Evolutionary conservation across 2,888 invertebrate species (phyloP).

Genomic region (Agrilus cyanescens): DNA sequence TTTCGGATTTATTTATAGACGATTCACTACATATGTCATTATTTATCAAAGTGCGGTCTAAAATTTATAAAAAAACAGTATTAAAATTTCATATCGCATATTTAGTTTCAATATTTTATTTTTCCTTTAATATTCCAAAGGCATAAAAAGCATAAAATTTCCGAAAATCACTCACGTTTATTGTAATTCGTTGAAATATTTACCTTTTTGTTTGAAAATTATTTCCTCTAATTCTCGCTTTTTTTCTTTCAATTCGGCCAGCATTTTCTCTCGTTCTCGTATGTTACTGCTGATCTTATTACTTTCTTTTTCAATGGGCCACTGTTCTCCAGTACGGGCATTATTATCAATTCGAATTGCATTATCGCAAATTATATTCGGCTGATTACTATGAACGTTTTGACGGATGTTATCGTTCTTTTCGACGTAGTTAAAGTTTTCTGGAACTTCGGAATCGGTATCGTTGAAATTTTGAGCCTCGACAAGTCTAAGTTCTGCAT

Average conservation of each 20-base stretch:
- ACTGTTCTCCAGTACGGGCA: conserved; percentile 19
- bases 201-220: conserved; percentile 49
- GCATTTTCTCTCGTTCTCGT: conserved; percentile 43
- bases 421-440: conserved; percentile 13
- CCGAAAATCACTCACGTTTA: no score
- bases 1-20: conserved; percentile 28
- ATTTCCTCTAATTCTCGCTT: conserved; percentile 53
- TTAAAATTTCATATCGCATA: conserved; percentile 1
- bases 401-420: conserved; percentile 30
- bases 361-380: conserved; percentile 8
- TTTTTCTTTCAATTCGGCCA: conserved; percentile 49
- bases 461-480: conserved; percentile 18
- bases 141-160: no score
- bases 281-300: conserved; percentile 32
- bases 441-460: conserved; percentile 14
- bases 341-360: conserved; percentile 18
- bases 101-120: no score
- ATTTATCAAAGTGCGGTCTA: conserved; percentile 11
- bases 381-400: conserved; percentile 15
- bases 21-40: conserved; percentile 30
- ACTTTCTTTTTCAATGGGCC: conserved; percentile 26
- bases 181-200: no score
- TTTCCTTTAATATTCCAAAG: no score
- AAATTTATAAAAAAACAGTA: conserved; percentile 4
- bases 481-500: conserved; percentile 22